Evolutionary conservation across 2,113 vertebrate species (phyloP), one percentile per base, ranked within the genome.

Genomic region (Pholis gunnellus): DNA sequence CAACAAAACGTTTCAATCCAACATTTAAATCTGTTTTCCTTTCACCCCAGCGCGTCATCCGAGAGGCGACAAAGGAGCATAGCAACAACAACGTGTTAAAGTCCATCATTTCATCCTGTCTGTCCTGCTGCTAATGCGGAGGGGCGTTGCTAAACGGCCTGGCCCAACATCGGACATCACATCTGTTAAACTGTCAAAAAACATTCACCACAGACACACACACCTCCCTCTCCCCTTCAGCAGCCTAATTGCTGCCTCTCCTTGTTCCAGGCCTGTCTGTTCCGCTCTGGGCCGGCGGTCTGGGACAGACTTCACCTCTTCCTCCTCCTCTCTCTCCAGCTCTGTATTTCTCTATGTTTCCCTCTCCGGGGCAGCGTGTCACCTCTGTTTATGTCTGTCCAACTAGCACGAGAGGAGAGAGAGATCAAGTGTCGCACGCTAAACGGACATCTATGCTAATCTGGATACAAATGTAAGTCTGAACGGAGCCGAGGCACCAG

Each of bases 151-250:
- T 89, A 89, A 94, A 91, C 34, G 76, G 78, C 61, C 70, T n/a
- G 17, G 54, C 75, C 81, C 83, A 85, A 87, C 82, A 87, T 87
- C 80, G 88, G 87, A 90, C 89, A 86, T 87, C 89, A 68, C 86
- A 87, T 90, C 86, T 88, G 86, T 72, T 89, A 52, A 87, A 81
- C 79, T 83, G 87, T 93, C 91, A 93, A 72, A 70, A 85, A 80
- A 70, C 81, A 57, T 86, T 76, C 44, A 69, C n/a, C 14, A 42
- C 50, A 60, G 29, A 60, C 52, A 50, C 38, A 72, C 63, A 34
- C 70, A 71, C 84, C 79, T 64, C 87, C 63, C 46, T 64, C 75
- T 46, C 25, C 77, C 72, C 81, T 86, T 46, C 81, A 88, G 86
- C 79, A 42, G 70, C 38, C 81, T 85, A 87, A 89, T 83, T 89